Conservation (phyloP, 2,888 invertebrate species). For the Melinaea marsaeus region DNA sequence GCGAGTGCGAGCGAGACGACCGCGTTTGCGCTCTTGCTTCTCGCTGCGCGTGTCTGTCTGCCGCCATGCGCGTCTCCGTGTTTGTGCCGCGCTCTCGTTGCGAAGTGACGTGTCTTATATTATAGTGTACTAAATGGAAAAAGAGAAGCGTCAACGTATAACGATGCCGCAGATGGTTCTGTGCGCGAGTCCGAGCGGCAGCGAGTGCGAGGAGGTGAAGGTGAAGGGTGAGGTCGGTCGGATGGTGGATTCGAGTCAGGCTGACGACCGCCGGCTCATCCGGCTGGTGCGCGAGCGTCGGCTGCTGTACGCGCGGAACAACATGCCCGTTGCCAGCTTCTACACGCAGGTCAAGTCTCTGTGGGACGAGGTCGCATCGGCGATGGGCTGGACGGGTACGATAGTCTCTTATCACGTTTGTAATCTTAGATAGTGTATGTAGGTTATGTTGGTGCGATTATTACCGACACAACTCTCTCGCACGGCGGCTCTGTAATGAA, state of each 20-base stretch:
- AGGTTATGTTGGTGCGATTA: too few relatives aligned
- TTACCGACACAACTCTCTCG: not conserved
- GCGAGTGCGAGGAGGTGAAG: slow-evolving; percentile 22
- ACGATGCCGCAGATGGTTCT: slow-evolving; percentile 14
- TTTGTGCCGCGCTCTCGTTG: slow-evolving; percentile 48
- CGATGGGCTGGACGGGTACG: slow-evolving; percentile 67
- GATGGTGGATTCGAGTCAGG: slow-evolving; percentile 63
- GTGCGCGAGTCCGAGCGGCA: slow-evolving; percentile 15
- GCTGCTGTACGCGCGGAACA: slow-evolving; percentile 66
- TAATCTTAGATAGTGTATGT: not conserved
- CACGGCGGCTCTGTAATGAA: not conserved
- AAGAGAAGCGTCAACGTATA: slow-evolving; percentile 16
- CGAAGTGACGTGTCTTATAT: slow-evolving; percentile 29
- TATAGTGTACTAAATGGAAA: slow-evolving; percentile 10
- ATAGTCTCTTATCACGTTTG: not conserved
- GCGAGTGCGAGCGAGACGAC: slow-evolving; percentile 49
- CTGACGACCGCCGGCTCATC: slow-evolving; percentile 68
- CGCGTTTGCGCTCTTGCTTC: slow-evolving; percentile 53
- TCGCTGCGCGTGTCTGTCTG: slow-evolving; percentile 69
- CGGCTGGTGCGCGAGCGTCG: slow-evolving; percentile 61
- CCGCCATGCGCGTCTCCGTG: slow-evolving; percentile 61
- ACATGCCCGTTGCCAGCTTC: slow-evolving; percentile 71
- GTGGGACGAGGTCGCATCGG: slow-evolving; percentile 63
- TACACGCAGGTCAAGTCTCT: slow-evolving; percentile 62
- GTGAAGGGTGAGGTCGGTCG: slow-evolving; percentile 49